phyloP scores from a whole-genome alignment of 2,113 vertebrate species.

The Gnathonemus longibarbis region DNA sequence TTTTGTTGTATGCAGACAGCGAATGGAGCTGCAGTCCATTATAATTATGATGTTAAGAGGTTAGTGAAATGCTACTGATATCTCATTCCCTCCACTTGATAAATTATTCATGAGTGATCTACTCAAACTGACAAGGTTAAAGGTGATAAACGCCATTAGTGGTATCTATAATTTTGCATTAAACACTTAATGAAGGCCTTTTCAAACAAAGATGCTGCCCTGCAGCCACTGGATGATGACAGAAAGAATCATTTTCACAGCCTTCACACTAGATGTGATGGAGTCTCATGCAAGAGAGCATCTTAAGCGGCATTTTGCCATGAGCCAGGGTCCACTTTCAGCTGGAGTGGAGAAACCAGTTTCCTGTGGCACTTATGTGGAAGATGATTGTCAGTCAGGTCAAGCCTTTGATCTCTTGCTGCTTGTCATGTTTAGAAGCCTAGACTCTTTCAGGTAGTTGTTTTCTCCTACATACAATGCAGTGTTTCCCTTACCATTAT shows the following conservation, averaged over 20 bases:
- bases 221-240: constrained; percentile 24
- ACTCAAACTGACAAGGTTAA: constrained; percentile 47
- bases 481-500: neutral
- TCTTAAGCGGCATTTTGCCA: neutral
- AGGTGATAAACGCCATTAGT: constrained; percentile 45
- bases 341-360: neutral
- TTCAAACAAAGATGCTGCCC: constrained; percentile 39
- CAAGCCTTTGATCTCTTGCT: constrained; percentile 20
- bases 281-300: constrained; percentile 25
- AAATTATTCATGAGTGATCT: constrained; percentile 42
- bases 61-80: constrained; percentile 40
- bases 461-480: constrained; percentile 20
- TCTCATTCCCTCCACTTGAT: constrained; percentile 45
- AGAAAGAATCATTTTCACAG: constrained; percentile 51
- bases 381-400: constrained; percentile 21
- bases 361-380: neutral
- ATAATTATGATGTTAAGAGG: constrained; percentile 36
- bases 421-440: constrained; percentile 10
- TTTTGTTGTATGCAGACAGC: constrained; percentile 31
- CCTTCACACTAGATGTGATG: constrained; percentile 40
- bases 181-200: constrained; percentile 55
- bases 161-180: constrained; percentile 55
- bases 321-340: neutral
- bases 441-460: neutral
- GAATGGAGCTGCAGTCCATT: constrained; percentile 43